phyloP scores from a whole-genome alignment of 2,888 invertebrate species.

The Panopea generosa region DNA sequence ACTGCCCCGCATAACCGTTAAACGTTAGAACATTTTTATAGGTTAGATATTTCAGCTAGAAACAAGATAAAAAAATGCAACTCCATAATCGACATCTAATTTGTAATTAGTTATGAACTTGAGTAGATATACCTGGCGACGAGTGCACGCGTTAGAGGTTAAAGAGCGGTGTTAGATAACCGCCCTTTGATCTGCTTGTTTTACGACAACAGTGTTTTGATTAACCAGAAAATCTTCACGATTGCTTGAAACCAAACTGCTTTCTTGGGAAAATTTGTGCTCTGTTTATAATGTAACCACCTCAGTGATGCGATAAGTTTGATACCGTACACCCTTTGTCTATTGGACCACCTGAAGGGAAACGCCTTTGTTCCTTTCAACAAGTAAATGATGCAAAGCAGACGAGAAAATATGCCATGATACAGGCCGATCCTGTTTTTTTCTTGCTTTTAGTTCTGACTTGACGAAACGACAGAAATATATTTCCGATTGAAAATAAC shows the following conservation, averaged over 20 bases:
- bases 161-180: constrained; percentile 6
- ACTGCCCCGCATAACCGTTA: too few relatives aligned
- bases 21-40: too few relatives aligned
- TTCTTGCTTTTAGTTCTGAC: too few relatives aligned
- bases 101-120: too few relatives aligned
- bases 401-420: neutral
- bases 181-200: constrained; percentile 13
- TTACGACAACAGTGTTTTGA: constrained; percentile 2
- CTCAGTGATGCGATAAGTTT: constrained; percentile 8
- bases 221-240: constrained; percentile 6
- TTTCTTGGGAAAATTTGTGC: neutral
- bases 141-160: constrained; percentile 9
- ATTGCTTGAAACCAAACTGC: constrained; percentile 13
- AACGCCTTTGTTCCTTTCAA: constrained; percentile 9
- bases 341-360: constrained; percentile 15
- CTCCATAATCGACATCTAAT: too few relatives aligned
- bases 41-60: too few relatives aligned
- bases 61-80: too few relatives aligned
- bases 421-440: too few relatives aligned
- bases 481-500: too few relatives aligned
- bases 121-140: constrained; percentile 1
- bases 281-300: constrained; percentile 7
- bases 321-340: constrained; percentile 22
- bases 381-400: constrained; percentile 11
- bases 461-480: too few relatives aligned